Conservation (phyloP, 2,797 vertebrate genomes). For the Pangasius krempfi region DNA sequence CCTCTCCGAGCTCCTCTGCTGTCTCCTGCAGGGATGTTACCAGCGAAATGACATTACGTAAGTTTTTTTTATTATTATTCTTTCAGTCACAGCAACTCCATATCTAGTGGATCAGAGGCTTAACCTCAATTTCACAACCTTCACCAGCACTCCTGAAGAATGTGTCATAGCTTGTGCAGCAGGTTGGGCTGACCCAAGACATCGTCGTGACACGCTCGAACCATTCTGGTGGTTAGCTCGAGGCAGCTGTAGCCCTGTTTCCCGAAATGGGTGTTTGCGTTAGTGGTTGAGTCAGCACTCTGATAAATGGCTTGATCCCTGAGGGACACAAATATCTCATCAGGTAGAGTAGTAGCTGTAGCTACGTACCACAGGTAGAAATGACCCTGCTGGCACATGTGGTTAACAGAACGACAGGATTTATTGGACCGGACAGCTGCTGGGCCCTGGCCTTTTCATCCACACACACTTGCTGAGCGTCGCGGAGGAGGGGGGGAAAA, state of each 20-base stretch:
- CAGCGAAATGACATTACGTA: slow-evolving; percentile 97
- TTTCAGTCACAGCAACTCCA: background rate
- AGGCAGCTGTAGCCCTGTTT: slow-evolving; percentile 28
- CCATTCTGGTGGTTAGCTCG: background rate
- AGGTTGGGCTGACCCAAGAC: slow-evolving; percentile 24
- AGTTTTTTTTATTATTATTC: slow-evolving; percentile 65
- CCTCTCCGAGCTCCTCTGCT: slow-evolving; percentile 90
- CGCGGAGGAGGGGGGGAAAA: slow-evolving; percentile 63
- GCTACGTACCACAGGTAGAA: slow-evolving; percentile 52
- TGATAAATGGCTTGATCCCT: slow-evolving; percentile 48
- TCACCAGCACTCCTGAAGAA: slow-evolving; percentile 16
- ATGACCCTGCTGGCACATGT: slow-evolving; percentile 65
- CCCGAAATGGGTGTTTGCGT: slow-evolving; percentile 32
- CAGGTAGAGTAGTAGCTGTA: slow-evolving; percentile 35
- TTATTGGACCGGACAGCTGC: slow-evolving; percentile 87
- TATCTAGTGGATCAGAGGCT: background rate
- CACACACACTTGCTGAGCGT: slow-evolving; percentile 75
- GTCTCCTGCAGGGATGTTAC: slow-evolving; percentile 96
- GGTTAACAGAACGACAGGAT: slow-evolving; percentile 71
- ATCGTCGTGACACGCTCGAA: slow-evolving; percentile 18
- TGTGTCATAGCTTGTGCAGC: slow-evolving; percentile 28
- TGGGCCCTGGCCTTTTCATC: slow-evolving; percentile 80
- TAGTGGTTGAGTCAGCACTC: slow-evolving; percentile 42
- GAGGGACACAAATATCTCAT: slow-evolving; percentile 44
- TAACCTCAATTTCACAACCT: background rate